Base-by-base conservation (phyloP, 2,888 invertebrate species). In the Chydorus sphaericus region DNA sequence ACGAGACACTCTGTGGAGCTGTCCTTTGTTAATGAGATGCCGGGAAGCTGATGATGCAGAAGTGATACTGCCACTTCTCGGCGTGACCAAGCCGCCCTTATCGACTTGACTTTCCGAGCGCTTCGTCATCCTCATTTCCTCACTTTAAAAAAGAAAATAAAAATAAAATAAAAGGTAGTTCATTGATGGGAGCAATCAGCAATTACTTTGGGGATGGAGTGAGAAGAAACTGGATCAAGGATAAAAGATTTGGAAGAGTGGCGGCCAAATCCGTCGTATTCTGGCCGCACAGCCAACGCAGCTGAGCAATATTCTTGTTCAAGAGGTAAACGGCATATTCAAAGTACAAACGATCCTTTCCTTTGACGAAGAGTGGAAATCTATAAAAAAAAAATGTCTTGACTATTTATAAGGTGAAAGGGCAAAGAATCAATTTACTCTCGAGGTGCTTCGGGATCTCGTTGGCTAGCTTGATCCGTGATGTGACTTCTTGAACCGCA, bases 241-340 rank as follows among this genome's bases (percentile, higher is more conserved):
- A 73, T 61, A 77, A 76, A 8, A 90, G 72, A 68, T 90, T 90
- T 26, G 80, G 76, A 57, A 91, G 72, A 0, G 88, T 90, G 4
- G 83, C 79, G 58, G 85, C 71, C 59, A 89, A 76, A 67, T 89
- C 86, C 4, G 75, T 72, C 0, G 87, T 82, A 1, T 82, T 76
- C 39, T 86, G 71, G 1, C 82, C 83, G 61, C 83, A 79, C 48
- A 82, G 81, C 77, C 83, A 85, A 51, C 86, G 71, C 59, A 94
- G 70, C 70, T 97, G 96, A 1, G 89, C 89, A 60, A 97, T 85
- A 67, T 96, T 92, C 71, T 92, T 93, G 73, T 94, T 94, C 30
- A 96, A 72, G 14, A 94, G 74, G 67, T 87, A 94, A 60, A 94
- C 84, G 4, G 84, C 94, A 70, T 93, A 93, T 59, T 86, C 82